phyloP scores from a whole-genome alignment of 2,113 vertebrate genomes.

The Rhinoptilus africanus region DNA sequence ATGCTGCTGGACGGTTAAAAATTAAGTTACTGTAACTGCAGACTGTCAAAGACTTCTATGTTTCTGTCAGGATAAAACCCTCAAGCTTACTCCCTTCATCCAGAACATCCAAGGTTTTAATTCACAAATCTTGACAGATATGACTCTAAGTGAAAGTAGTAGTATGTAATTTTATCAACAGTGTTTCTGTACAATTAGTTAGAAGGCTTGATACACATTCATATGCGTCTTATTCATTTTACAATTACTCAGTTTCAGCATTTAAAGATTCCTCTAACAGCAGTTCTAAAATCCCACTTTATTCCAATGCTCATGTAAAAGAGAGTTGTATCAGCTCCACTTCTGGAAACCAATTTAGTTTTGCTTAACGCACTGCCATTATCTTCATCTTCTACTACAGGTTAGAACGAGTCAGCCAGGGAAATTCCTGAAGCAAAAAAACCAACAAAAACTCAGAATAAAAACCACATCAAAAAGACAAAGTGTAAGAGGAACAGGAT shows the following conservation, averaged over 20 bases:
- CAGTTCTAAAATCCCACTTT: neutral
- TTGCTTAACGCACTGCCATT: neutral
- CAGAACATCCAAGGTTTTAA: neutral
- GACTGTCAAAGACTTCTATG: neutral
- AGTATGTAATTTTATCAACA: neutral
- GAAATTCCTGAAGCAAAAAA: conserved; percentile 86
- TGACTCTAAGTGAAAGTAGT: neutral
- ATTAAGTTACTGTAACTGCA: neutral
- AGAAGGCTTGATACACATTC: neutral
- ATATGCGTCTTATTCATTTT: neutral
- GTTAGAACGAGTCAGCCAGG: conserved; percentile 93
- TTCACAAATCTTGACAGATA: neutral
- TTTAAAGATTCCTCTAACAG: neutral
- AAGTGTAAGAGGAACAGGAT: neutral
- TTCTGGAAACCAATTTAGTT: neutral
- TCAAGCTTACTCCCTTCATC: neutral
- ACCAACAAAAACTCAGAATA: neutral
- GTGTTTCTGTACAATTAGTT: neutral
- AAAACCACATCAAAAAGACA: neutral
- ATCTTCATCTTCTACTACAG: conserved; percentile 72
- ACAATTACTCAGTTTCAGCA: neutral
- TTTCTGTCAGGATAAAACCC: neutral
- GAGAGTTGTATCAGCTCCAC: neutral
- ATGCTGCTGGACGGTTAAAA: neutral
- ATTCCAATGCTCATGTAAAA: neutral